Evolutionary conservation across 2,888 invertebrate species (phyloP), one percentile per base, ranked within the genome.

Genomic region (Lamproptera curius): DNA sequence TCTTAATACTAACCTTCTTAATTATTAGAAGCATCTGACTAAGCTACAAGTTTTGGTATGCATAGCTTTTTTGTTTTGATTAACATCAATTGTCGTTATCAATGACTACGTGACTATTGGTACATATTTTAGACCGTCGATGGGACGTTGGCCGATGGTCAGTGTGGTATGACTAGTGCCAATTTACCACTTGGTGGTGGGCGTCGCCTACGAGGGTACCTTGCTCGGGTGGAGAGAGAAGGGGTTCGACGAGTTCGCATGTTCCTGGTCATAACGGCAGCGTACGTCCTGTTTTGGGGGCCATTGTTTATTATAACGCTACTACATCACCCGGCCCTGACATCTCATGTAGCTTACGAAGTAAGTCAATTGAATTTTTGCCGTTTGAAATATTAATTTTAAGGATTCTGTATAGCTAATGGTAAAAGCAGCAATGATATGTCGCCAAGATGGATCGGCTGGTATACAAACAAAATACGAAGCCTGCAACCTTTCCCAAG

Each of bases 221-320:
- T 95, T 54, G 90, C 92, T 51, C 88, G 94, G 56, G 93, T 95
- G 78, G 95, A 95, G 70, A 84, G 92, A 17, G 95, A 95, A 67
- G 95, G 95, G 0, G 93, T 95, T 41, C 92, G 94, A 59, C 88
- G 94, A 49, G 95, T 95, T 43, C 92, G 95, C 76, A 95, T 95
- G 93, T 95, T 95, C 79, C 90, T 94, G 52, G 93, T 95, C 62
- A 94, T 95, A 69, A 94, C 94, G 0, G 92, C 93, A 0, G 94
- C 95, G 17, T 97, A 96, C 76, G 91, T 95, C 35, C 88, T 96
- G 43, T 96, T 96, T 83, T 97, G 97, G 96, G 95, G 96, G 54
- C 97, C 96, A 10, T 86, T 97, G 54, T 97, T 96, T 82, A 90
- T 96, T 59, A 94, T 96, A 60, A 96, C 95, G 1, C 85, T 96